These are phyloP conservation scores for Sebastes itinus DNA, from an alignment of 2,797 vertebrate species.

Conservation along the genomic window DNA sequence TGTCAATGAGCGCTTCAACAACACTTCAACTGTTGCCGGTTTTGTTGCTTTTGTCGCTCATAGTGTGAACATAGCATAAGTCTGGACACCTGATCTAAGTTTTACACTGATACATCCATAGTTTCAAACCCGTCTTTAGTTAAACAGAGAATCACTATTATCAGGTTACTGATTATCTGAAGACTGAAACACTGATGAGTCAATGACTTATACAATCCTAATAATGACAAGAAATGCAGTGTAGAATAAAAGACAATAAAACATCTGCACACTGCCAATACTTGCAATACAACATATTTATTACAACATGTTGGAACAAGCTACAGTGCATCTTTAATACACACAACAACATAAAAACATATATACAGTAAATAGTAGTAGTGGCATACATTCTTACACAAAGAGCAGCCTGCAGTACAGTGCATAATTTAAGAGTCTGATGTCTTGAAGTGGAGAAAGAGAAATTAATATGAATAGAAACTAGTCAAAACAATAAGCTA, in stretches of 20 bases:
- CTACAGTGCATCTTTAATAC: not conserved
- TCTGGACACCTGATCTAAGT: not conserved
- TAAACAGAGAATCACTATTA: not conserved
- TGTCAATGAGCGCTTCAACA: too few relatives aligned
- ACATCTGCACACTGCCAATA: not conserved
- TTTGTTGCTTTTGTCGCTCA: too few relatives aligned
- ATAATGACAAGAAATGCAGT: not conserved
- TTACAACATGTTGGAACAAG: not conserved
- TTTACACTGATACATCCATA: not conserved
- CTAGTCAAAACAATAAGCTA: not conserved
- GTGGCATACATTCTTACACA: not conserved
- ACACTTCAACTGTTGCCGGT: too few relatives aligned
- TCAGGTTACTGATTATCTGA: not conserved
- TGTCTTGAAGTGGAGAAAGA: not conserved
- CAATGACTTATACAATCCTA: not conserved
- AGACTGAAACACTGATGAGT: not conserved
- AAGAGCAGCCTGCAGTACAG: not conserved
- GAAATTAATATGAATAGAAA: constrained; percentile 21
- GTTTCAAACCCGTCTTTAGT: not conserved
- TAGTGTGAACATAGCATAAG: not conserved
- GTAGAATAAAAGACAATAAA: not conserved
- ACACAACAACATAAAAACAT: not conserved
- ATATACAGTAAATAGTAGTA: not conserved
- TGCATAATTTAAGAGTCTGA: not conserved
- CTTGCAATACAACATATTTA: not conserved